A percentile compares a stretch with the other conserved stretches of the same genome.
phyloP scores from a whole-genome alignment of 2,888 invertebrate genomes.

The Clepsis dumicolana region DNA sequence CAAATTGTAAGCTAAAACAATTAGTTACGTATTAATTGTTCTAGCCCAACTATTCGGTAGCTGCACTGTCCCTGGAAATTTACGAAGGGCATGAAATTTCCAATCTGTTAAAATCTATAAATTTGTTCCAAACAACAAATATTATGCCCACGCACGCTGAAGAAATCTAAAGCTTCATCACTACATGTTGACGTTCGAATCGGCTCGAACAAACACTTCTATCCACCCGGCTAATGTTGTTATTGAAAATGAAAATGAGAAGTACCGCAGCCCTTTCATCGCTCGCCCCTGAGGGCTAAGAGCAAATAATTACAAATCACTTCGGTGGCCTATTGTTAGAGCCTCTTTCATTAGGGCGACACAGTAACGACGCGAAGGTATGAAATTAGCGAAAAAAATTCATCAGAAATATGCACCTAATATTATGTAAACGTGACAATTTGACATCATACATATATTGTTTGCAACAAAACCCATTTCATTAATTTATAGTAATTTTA shows the following conservation, averaged over 20 bases:
- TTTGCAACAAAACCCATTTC: no score
- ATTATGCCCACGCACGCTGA: constrained; percentile 17
- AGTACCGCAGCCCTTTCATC: constrained; percentile 29
- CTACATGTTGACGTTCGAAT: constrained; percentile 31
- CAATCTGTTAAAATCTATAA: background rate
- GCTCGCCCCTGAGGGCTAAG: constrained; percentile 18
- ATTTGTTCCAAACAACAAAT: background rate
- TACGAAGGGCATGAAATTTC: no score
- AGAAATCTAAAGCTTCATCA: constrained; percentile 15
- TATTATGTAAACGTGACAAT: no score
- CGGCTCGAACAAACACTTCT: constrained; percentile 36
- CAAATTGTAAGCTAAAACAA: no score
- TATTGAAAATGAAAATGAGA: constrained; percentile 39
- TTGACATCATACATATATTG: no score
- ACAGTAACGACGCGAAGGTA: background rate
- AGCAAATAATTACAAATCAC: constrained; percentile 32
- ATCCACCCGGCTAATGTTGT: constrained; percentile 39
- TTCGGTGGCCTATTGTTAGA: constrained; percentile 28
- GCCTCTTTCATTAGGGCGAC: background rate
- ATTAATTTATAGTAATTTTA: no score
- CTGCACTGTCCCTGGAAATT: no score
- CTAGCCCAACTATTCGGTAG: no score
- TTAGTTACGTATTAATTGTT: no score
- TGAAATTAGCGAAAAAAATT: no score
- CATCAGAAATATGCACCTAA: no score